Evolutionary conservation across 1,140 invertebrate species (phyloP), one percentile per base, ranked within the genome.

Genomic region (Caenorhabditis latens): DNA sequence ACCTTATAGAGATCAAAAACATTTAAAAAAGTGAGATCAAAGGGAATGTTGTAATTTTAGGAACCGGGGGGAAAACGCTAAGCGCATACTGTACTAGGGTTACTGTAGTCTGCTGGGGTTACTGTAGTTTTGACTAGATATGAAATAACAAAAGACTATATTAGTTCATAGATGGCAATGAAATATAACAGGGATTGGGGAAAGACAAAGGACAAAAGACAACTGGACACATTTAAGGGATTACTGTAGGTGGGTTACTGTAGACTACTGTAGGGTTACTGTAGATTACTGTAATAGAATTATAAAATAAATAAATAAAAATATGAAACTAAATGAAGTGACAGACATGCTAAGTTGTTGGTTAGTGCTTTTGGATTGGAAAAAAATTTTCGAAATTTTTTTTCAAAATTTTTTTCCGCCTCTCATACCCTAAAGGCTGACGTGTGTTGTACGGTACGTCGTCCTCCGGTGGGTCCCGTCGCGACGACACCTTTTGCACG

Each of bases 361-460:
- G 32, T 32, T 32, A 32, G 32, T 32, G 63, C 63, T 6, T 43
- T 43, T 71, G 21, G 9, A n/a, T 46, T n/a, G n/a, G n/a, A n/a
- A 75, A 46, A 8, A 75, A 75, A 46, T 46, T 46, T 46, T 46
- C 4, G 65, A 43, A 71, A 40, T 46, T 50, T 48, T 55, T 46
- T 82, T 82, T 53, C 21, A 8, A 32, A 58, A 83, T 46, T 57
- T n/a, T 48, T 61, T 48, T 50, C 50, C 24, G 53, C 43, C 43
- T 46, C 40, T 63, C 84, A 63, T 84, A 84, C 57, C 84, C 84
- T 58, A 67, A 84, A 84, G 5, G 61, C 46, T 11, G 57, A 65
- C 4, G 57, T 63, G n/a, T 85, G 53, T 11, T 67, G 63, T 14
- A 79, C 67, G 24, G 65, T 50, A 19, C 61, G 84, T 50, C 63